These are phyloP conservation scores for Rhinella marina DNA, from an alignment of 2,797 vertebrate species.

Conservation along the genomic window DNA sequence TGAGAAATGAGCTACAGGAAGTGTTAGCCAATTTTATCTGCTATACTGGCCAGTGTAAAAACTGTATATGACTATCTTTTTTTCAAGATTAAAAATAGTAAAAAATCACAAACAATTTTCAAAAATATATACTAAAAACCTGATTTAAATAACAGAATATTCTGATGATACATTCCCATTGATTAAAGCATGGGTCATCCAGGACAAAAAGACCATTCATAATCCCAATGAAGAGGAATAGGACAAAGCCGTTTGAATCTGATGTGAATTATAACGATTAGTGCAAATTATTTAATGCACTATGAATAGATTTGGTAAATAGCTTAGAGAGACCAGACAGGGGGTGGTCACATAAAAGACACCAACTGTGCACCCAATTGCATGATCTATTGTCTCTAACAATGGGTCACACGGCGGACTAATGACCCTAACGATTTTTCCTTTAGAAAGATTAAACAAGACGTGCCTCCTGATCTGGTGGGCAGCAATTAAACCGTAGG, in stretches of 20 bases:
- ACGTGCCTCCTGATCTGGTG: conserved; percentile 8
- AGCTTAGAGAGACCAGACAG: conserved; percentile 46
- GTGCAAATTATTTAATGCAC: conserved; percentile 22
- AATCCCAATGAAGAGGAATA: conserved; percentile 8
- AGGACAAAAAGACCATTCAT: neutral
- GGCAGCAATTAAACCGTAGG: conserved; percentile 34
- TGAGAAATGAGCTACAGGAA: no score
- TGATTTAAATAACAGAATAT: neutral
- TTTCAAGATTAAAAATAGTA: neutral
- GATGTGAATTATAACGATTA: conserved; percentile 36
- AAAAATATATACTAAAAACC: neutral
- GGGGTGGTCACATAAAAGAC: conserved; percentile 15
- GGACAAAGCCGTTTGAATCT: conserved; percentile 6
- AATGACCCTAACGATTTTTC: conserved; percentile 49
- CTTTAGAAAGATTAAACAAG: conserved; percentile 44
- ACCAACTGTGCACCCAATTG: conserved; percentile 42
- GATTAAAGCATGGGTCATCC: neutral
- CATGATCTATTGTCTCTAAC: conserved; percentile 26
- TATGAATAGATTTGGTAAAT: conserved; percentile 12
- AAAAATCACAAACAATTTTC: neutral
- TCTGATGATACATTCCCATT: neutral
- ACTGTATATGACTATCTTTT: neutral
- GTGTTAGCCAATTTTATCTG: neutral
- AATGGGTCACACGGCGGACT: conserved; percentile 5
- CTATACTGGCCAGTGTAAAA: neutral